phyloP scores from a whole-genome alignment of 2,888 invertebrate genomes.

The Rhagonycha lutea region DNA sequence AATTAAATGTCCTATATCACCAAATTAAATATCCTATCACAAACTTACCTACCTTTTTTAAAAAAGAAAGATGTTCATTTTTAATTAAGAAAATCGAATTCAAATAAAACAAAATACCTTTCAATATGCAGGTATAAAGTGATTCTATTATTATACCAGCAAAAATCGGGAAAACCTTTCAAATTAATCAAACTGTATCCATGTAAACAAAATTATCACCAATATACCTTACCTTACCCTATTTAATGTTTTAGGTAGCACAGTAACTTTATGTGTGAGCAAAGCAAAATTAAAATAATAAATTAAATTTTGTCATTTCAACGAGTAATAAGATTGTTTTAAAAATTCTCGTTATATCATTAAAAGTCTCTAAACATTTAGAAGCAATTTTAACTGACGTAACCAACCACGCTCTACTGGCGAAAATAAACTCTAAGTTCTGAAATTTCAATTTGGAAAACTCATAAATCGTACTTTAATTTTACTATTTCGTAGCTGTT shows the following conservation, averaged over 20 bases:
- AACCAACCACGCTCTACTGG: constrained; percentile 40
- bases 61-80: too few relatives aligned
- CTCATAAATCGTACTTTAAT: constrained; percentile 47
- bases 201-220: too few relatives aligned
- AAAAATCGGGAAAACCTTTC: too few relatives aligned
- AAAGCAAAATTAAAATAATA: background rate
- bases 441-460: constrained; percentile 46
- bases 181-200: too few relatives aligned
- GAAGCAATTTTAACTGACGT: constrained; percentile 34
- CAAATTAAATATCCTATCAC: too few relatives aligned
- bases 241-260: background rate
- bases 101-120: too few relatives aligned
- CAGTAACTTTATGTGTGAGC: background rate
- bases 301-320: constrained; percentile 1
- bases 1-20: too few relatives aligned
- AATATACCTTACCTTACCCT: too few relatives aligned
- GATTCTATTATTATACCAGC: too few relatives aligned
- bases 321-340: constrained; percentile 25
- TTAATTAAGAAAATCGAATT: too few relatives aligned
- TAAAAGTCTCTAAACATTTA: constrained; percentile 14
- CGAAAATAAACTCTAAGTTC: constrained; percentile 40
- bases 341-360: constrained; percentile 17
- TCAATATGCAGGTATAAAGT: too few relatives aligned
- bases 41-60: too few relatives aligned
- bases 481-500: constrained; percentile 40